These are phyloP conservation scores for Eucidaris tribuloides DNA, from an alignment of 35 echinoderm and acorn worm genomes.

Conservation along the genomic window DNA sequence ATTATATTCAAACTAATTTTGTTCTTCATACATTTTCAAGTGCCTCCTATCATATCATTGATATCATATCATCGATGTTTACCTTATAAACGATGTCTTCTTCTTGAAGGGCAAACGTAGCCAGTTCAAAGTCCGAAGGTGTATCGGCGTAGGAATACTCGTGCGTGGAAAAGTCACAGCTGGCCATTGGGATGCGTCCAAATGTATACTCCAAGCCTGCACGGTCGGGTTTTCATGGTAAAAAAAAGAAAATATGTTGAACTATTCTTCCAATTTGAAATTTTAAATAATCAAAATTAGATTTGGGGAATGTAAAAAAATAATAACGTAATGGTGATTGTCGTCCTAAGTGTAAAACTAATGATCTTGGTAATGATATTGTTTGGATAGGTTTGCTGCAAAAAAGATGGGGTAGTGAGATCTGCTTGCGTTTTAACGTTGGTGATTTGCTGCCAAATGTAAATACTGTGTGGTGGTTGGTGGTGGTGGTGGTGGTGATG, in stretches of 20 bases:
- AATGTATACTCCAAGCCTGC: constrained; percentile 70
- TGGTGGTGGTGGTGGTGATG: too few relatives aligned
- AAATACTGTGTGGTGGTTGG: too few relatives aligned
- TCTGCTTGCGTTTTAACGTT: too few relatives aligned
- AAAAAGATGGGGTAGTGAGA: too few relatives aligned
- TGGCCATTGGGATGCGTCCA: constrained; percentile 71
- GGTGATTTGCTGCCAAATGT: too few relatives aligned
- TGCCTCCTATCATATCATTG: too few relatives aligned
- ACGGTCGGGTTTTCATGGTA: background rate
- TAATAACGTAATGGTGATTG: background rate
- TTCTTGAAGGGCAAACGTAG: constrained; percentile 31
- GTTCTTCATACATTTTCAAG: too few relatives aligned
- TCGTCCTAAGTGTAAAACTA: background rate
- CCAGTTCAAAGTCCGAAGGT: constrained; percentile 45
- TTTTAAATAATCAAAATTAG: background rate
- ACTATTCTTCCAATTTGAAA: background rate
- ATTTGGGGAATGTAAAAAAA: background rate
- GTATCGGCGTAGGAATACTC: constrained; percentile 78
- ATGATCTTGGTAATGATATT: background rate
- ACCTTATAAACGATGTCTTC: constrained; percentile 68
- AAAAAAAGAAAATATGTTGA: background rate
- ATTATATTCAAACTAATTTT: too few relatives aligned
- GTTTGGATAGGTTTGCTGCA: too few relatives aligned
- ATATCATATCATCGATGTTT: too few relatives aligned
- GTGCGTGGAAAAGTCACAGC: constrained; percentile 75